Evolutionary conservation across 1,140 invertebrate genomes (phyloP).

Genomic region (Leptinotarsa lineolata): DNA sequence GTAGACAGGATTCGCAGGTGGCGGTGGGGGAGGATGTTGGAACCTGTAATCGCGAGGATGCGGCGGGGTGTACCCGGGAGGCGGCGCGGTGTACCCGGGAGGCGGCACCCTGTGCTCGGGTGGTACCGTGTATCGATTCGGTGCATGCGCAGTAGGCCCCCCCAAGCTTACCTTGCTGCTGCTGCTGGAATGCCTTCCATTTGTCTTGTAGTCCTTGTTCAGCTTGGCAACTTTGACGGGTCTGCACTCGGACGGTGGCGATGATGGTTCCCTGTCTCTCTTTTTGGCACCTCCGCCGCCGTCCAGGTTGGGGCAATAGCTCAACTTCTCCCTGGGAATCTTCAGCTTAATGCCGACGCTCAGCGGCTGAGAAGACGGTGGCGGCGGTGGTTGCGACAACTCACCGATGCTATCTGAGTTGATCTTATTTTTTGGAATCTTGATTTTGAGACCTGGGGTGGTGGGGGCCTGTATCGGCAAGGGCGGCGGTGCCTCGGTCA

Average conservation of each 20-base stretch:
- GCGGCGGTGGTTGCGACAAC: conserved; percentile 37
- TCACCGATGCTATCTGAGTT: conserved; percentile 55
- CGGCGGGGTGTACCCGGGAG: background rate
- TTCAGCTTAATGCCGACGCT: conserved; percentile 59
- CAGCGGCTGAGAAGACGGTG: background rate
- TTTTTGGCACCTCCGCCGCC: conserved; percentile 36
- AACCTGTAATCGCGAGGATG: background rate
- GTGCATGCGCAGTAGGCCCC: background rate
- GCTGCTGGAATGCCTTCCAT: conserved; percentile 50
- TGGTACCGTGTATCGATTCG: background rate
- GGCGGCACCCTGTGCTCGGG: background rate
- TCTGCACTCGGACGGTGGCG: conserved; percentile 21
- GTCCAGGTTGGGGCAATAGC: conserved; percentile 42
- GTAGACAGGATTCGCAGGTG: conserved; percentile 20
- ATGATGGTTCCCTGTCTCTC: conserved; percentile 47
- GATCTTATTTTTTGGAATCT: conserved; percentile 67
- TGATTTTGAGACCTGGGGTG: conserved; percentile 61
- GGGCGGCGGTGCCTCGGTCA: conserved; percentile 28
- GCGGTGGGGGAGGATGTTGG: background rate
- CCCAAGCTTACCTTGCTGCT: conserved; percentile 27
- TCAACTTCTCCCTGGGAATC: conserved; percentile 60
- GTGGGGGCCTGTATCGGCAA: conserved; percentile 30
- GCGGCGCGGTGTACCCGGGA: background rate
- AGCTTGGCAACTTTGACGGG: conserved; percentile 37
- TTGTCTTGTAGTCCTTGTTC: conserved; percentile 48